Base-by-base conservation (phyloP, 1,140 invertebrate genomes). In the Polypedilum vanderplanki region DNA sequence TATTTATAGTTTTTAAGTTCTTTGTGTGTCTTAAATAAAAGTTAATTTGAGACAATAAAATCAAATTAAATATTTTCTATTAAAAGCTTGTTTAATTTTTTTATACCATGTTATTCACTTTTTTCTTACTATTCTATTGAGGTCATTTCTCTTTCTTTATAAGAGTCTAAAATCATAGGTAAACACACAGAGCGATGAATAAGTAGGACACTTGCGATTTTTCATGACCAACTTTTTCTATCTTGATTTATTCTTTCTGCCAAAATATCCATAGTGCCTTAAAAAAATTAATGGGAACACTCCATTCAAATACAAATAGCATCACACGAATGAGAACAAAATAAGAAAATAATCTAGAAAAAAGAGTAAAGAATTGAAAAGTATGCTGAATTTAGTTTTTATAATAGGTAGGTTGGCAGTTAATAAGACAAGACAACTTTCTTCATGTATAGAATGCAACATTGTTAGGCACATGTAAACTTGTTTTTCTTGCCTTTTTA, bases 181-280 rank as follows among this genome's bases (percentile, higher is more conserved):
- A 57, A n/a, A 57, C 46, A n/a, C n/a, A n/a, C 9, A n/a, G n/a
- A n/a, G n/a, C n/a, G n/a, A n/a, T n/a, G n/a, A 33, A 33, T 33
- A 57, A 57, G 46, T 57, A 57, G 46, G 46, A 57, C 46, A 57
- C 46, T 57, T 57, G 46, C 46, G 46, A 57, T 57, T 57, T 57
- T 57, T 57, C 46, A n/a, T 57, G 46, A 57, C 46, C 46, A 57
- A 57, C 46, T 57, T 57, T n/a, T 57, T 57, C 10, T 57, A n/a
- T 15, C 46, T 46, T 57, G 46, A 57, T 57, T 57, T 57, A 57
- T 57, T 57, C 8, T 57, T 57, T 57, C 46, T n/a, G n/a, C 46
- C 46, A n/a, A 57, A 57, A 57, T 57, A 57, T 15, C 46, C 24
- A 33, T 33, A 33, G 15, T 57, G 46, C 46, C n/a, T n/a, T n/a